Conservation (phyloP, 2,888 invertebrate species). For the Pachycephus smyrnensis region DNA sequence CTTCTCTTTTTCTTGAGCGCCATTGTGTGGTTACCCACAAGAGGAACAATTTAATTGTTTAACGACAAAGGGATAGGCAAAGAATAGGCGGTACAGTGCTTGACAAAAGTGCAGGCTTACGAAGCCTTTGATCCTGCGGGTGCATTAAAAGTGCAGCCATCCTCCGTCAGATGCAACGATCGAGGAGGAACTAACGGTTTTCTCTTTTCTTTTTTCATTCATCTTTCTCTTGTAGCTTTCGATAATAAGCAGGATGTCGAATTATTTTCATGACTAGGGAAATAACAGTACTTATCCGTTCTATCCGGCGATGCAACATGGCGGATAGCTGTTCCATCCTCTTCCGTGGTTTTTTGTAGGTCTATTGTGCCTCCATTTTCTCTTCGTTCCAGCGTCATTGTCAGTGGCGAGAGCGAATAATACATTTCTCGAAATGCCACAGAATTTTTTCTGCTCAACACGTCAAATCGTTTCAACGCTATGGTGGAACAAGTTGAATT, state of each 20-base stretch:
- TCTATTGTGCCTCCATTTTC: background rate
- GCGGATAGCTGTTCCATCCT: background rate
- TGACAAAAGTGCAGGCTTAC: background rate
- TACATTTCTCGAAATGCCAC: too few relatives aligned
- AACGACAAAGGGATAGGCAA: background rate
- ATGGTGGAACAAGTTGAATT: too few relatives aligned
- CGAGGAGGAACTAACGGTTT: background rate
- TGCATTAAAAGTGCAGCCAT: background rate
- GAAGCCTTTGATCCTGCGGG: conserved; percentile 2
- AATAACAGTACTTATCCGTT: conserved; percentile 1
- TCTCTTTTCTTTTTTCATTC: background rate
- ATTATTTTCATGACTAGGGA: background rate
- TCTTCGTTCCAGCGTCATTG: background rate
- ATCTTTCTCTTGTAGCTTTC: background rate
- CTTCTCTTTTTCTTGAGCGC: background rate
- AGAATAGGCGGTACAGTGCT: background rate
- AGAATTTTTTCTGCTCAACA: too few relatives aligned
- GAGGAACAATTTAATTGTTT: background rate
- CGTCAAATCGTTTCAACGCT: too few relatives aligned
- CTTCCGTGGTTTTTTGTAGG: background rate
- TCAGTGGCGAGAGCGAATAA: too few relatives aligned
- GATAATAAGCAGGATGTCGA: background rate
- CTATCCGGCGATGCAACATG: background rate
- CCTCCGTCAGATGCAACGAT: background rate
- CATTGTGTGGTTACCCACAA: background rate